These are phyloP conservation scores for Eumerus sabulonum DNA, from an alignment of 2,888 invertebrate species.

Conservation along the genomic window DNA sequence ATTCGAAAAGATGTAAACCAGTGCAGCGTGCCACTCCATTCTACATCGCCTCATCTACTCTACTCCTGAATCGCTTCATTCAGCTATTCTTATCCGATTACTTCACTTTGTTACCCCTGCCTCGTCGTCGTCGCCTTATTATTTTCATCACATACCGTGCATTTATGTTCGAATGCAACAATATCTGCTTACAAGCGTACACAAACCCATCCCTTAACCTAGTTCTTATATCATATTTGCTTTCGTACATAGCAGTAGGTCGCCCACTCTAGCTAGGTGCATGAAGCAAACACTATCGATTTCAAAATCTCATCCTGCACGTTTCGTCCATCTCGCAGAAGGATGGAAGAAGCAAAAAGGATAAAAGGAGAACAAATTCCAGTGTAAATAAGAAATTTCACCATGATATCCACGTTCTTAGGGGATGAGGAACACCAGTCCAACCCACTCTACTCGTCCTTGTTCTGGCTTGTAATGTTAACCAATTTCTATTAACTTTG, in stretches of 20 bases:
- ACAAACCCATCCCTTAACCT: slow-evolving; percentile 32
- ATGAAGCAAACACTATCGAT: slow-evolving; percentile 52
- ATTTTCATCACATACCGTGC: slow-evolving; percentile 7
- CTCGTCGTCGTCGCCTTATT: background rate
- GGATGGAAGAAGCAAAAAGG: slow-evolving; percentile 16
- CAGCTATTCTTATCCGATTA: too few species aligned
- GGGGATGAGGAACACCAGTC: slow-evolving; percentile 12
- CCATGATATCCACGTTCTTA: slow-evolving; percentile 51
- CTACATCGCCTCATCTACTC: background rate
- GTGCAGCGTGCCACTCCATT: background rate
- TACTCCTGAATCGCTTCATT: too few species aligned
- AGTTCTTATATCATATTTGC: slow-evolving; percentile 36
- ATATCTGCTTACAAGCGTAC: slow-evolving; percentile 10
- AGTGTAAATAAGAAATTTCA: slow-evolving; percentile 64
- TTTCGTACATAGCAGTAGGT: slow-evolving; percentile 40
- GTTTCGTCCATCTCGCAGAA: background rate
- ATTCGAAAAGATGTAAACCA: too few species aligned
- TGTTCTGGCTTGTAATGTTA: slow-evolving; percentile 51
- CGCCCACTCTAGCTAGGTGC: too few species aligned
- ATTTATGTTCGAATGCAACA: slow-evolving; percentile 24
- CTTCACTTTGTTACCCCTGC: background rate
- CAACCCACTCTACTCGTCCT: slow-evolving; percentile 32
- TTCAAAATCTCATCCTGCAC: slow-evolving; percentile 19
- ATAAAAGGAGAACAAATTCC: slow-evolving; percentile 26
- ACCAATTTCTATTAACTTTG: slow-evolving; percentile 64